Conservation (phyloP, 2,797 vertebrate genomes). For the Gambelia wislizenii region DNA sequence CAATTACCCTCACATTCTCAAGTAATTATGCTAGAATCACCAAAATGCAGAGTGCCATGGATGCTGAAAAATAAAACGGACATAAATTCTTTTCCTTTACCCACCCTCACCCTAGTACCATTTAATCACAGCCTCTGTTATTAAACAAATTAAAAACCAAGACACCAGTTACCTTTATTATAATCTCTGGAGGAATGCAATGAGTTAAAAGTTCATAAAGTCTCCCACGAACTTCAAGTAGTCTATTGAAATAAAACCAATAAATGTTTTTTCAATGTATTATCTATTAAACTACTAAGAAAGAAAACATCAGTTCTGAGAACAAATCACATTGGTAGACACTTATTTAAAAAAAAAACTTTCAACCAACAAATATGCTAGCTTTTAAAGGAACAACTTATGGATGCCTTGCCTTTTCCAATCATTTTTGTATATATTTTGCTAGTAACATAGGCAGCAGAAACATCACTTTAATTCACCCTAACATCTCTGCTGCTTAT, state of each 20-base stretch:
- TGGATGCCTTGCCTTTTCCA: background rate
- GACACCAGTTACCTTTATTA: constrained; percentile 90
- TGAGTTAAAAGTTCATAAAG: constrained; percentile 96
- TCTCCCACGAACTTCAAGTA: constrained; percentile 92
- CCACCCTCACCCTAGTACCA: no score
- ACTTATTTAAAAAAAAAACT: background rate
- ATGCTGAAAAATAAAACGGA: background rate
- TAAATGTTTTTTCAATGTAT: background rate
- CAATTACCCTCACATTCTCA: no score
- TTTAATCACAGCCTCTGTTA: accelerated
- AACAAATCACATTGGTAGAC: background rate
- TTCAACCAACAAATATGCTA: background rate
- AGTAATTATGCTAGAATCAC: background rate
- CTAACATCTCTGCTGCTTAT: background rate
- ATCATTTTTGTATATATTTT: background rate
- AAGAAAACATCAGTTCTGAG: background rate
- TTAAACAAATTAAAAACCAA: background rate
- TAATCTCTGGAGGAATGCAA: constrained; percentile 95
- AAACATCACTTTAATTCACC: background rate
- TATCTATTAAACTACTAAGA: background rate
- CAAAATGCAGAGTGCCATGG: background rate
- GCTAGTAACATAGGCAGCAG: background rate
- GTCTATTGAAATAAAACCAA: constrained; percentile 76
- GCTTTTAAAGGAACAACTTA: background rate
- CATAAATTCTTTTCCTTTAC: background rate